Conservation (phyloP, 2,113 vertebrate species). For the Pseudorasbora parva region DNA sequence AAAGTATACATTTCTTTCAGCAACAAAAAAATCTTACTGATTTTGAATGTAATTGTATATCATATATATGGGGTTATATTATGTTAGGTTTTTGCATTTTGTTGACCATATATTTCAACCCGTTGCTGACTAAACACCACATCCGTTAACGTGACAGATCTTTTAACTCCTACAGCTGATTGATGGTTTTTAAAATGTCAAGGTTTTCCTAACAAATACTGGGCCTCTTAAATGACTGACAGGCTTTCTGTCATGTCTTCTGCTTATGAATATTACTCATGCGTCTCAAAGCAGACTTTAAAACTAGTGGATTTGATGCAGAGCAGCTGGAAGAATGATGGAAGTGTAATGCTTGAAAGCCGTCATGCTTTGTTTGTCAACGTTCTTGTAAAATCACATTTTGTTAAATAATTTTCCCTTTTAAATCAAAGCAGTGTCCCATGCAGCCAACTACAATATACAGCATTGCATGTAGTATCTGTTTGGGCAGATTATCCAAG, state of each 20-base stretch:
- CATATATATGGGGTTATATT: background rate
- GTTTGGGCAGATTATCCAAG: background rate
- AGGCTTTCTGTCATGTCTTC: background rate
- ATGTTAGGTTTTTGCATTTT: background rate
- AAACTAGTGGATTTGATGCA: background rate
- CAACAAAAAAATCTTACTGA: background rate
- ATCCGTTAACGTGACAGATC: background rate
- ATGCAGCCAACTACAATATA: background rate
- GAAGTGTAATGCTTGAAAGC: conserved; percentile 15
- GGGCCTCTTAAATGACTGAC: conserved; percentile 27
- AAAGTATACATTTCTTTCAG: no score
- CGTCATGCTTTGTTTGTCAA: background rate
- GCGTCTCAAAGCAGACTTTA: background rate
- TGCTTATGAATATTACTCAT: conserved; percentile 13
- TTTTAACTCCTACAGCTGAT: background rate
- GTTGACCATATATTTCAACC: background rate
- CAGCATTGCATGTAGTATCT: background rate
- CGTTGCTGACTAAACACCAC: background rate
- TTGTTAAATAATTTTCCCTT: background rate
- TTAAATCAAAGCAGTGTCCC: conserved; percentile 22
- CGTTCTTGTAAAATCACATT: background rate
- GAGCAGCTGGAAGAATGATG: conserved; percentile 16
- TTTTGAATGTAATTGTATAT: background rate
- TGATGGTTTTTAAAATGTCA: background rate
- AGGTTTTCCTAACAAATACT: background rate